Percentiles rank a stretch among this genome's conserved stretches.
Conservation (phyloP, 2,888 invertebrate species). For the Drosophila demipolita region DNA sequence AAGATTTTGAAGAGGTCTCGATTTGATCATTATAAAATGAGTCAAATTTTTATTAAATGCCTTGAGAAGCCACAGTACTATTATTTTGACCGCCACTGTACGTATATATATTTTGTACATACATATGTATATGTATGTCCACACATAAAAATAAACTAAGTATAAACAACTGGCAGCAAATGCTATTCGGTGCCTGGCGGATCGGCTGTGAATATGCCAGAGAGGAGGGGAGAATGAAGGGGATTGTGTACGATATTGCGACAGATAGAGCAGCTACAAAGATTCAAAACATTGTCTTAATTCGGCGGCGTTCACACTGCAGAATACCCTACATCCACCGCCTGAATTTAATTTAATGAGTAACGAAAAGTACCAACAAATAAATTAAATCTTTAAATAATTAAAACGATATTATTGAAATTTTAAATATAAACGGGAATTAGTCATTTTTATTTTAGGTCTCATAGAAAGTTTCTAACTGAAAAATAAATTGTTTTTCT, state of each 20-base stretch:
- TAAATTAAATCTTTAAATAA: not conserved
- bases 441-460: not conserved
- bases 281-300: slow-evolving; percentile 1
- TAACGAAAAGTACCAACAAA: not conserved
- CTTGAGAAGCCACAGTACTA: not conserved
- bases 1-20: not conserved
- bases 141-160: slow-evolving; percentile 26
- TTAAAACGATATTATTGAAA: not conserved
- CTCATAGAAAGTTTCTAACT: not conserved
- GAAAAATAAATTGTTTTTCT: not conserved
- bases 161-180: slow-evolving; percentile 32
- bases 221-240: not conserved
- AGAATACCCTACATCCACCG: slow-evolving; percentile 1
- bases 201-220: not conserved
- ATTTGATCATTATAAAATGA: not conserved
- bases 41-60: not conserved
- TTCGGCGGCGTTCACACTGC: not conserved
- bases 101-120: not conserved
- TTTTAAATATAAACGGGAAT: not conserved
- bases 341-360: not conserved
- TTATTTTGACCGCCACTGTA: not conserved
- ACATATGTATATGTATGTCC: slow-evolving; percentile 3
- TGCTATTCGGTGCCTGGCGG: slow-evolving; percentile 15
- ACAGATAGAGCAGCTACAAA: slow-evolving; percentile 29
- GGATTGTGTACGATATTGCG: slow-evolving; percentile 31